Percentiles rank a stretch among this genome's conserved stretches.
These are phyloP conservation scores for Threskiornis aethiopicus DNA, from an alignment of 2,797 vertebrate genomes.

Conservation along the genomic window DNA sequence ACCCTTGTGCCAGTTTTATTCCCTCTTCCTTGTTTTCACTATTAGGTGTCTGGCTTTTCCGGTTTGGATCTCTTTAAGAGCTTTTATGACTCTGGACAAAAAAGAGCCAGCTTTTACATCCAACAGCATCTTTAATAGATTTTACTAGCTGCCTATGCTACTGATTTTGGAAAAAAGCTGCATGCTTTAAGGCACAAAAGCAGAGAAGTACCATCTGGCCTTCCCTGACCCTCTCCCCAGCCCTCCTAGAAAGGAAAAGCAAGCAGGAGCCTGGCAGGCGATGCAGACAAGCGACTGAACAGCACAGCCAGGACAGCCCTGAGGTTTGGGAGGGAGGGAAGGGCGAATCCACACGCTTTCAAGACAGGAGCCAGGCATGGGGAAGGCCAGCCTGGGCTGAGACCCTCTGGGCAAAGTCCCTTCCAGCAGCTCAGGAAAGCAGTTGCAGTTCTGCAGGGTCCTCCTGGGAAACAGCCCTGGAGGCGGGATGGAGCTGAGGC, in stretches of 20 bases:
- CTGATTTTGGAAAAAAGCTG: not conserved
- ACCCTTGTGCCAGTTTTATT: not conserved
- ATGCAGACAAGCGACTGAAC: not conserved
- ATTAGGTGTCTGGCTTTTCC: not conserved
- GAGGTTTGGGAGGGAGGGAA: not conserved
- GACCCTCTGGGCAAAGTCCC: not conserved
- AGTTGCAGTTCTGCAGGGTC: no score
- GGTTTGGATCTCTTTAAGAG: not conserved
- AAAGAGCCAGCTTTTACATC: not conserved
- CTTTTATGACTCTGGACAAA: not conserved
- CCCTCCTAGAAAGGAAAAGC: not conserved
- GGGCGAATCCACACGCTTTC: accelerated
- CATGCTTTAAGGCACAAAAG: not conserved
- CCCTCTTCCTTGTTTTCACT: not conserved
- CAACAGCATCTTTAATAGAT: not conserved
- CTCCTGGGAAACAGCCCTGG: not conserved
- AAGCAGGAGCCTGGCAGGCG: not conserved
- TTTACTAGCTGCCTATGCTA: not conserved
- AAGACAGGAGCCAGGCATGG: not conserved
- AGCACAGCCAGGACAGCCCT: not conserved
- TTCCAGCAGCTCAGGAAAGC: not conserved
- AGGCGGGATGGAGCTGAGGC: not conserved
- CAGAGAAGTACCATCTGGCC: not conserved
- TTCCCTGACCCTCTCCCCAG: not conserved
- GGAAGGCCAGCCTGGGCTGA: not conserved